phyloP scores from a whole-genome alignment of 2,113 vertebrate genomes.

The Nothocercus nigrocapillus region DNA sequence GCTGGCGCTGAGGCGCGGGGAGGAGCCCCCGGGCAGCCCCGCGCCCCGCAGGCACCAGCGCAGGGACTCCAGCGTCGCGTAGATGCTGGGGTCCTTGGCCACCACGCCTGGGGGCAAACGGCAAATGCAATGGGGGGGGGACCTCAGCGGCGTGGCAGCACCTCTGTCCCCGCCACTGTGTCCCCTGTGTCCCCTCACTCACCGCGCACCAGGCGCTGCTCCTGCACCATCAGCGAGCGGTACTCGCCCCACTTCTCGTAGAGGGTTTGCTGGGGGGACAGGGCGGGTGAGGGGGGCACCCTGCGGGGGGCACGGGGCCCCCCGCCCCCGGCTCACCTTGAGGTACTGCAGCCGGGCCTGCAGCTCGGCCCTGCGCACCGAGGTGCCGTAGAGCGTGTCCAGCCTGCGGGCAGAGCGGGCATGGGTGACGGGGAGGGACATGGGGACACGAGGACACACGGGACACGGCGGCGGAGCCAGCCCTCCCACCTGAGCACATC shows the following conservation, averaged over 20 bases:
- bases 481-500: slow-evolving; percentile 84
- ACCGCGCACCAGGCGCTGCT: slow-evolving; percentile 93
- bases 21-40: slow-evolving; percentile 55
- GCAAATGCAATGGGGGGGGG: neutral
- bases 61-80: slow-evolving; percentile 92
- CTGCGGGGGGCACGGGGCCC: neutral
- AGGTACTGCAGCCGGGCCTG: slow-evolving; percentile 94
- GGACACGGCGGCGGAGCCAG: too few species aligned
- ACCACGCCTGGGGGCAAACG: slow-evolving; percentile 82
- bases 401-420: slow-evolving; percentile 75
- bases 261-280: slow-evolving; percentile 88
- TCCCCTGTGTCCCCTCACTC: slow-evolving; percentile 8
- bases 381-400: slow-evolving; percentile 89
- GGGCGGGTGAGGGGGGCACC: neutral
- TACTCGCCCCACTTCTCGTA: slow-evolving; percentile 97
- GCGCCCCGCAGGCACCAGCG: slow-evolving; percentile 84
- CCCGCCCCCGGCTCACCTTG: slow-evolving; percentile 78
- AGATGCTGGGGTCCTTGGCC: slow-evolving; percentile 90
- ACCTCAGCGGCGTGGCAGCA: neutral
- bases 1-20: slow-evolving; percentile 74
- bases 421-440: neutral
- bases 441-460: neutral
- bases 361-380: slow-evolving; percentile 90
- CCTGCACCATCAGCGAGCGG: slow-evolving; percentile 92
- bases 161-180: too few species aligned